Evolutionary conservation across 2,113 vertebrate species (phyloP).

Genomic region (Peromyscus polionotus): DNA sequence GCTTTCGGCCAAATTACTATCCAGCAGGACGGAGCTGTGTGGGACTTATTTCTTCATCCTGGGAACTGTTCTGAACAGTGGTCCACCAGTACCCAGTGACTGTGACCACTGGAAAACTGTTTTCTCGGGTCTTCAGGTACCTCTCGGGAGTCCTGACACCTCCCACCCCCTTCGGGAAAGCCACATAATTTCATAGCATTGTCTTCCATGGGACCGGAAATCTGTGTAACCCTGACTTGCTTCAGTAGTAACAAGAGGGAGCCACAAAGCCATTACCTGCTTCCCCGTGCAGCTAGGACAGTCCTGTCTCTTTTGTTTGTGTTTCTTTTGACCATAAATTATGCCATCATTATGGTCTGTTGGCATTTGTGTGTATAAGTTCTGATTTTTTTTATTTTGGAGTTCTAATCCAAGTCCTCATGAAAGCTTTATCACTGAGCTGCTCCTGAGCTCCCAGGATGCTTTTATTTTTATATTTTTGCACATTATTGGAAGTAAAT

Average conservation of each 20-base stretch:
- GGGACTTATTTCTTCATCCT: background rate
- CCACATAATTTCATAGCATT: background rate
- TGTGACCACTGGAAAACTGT: background rate
- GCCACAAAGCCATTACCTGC: background rate
- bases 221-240: background rate
- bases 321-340: background rate
- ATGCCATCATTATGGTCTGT: background rate
- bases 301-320: background rate
- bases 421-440: background rate
- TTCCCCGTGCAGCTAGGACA: background rate
- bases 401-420: background rate
- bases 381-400: background rate
- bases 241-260: background rate
- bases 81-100: background rate
- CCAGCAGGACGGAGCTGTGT: background rate
- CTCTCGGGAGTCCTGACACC: background rate
- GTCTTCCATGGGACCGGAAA: background rate
- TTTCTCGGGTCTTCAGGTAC: background rate
- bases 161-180: background rate
- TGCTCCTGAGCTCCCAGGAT: background rate
- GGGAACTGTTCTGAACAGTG: background rate
- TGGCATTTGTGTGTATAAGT: background rate
- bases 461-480: conserved; percentile 1
- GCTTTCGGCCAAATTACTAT: background rate
- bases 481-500: background rate